Evolutionary conservation across 2,797 vertebrate genomes (phyloP), one percentile per base, ranked within the genome.

Genomic region (Trachops cirrhosus): DNA sequence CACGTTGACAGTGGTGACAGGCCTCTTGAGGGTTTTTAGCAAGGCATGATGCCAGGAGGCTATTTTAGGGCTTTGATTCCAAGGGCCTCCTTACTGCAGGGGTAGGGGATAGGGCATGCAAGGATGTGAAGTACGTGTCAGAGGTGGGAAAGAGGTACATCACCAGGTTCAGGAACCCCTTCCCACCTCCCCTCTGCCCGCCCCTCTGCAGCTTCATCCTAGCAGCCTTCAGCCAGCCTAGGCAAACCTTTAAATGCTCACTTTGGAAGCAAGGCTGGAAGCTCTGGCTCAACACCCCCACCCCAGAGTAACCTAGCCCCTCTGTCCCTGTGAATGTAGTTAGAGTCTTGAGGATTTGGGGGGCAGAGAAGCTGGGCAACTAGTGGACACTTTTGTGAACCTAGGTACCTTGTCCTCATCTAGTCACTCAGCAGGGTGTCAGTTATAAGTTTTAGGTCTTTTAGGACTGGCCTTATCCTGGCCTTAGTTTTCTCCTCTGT

Each of bases 211-310:
- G 29, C 73, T 57, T 71, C 9, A 39, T 26, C 50, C 34, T 2
- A 19, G 6, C 29, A 94, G 67, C 52, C 67, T 91, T 71, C n/a
- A 24, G 16, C 57, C 57, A 89, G 46, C 52, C 75, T 39, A 9
- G 73, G 39, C 5, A 39, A 26, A 32, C 34, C 67, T 93, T 84
- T 57, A 77, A 93, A 73, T 78, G 34, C 41, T 26, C 3, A 11
- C 48, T 91, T 70, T 91, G 70, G 79, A 91, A 93, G 29, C 70
- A 86, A 78, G 74, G 34, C 87, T 86, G 67, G 80, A 83, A 86
- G 70, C 39, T 34, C 9, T 78, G 80, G 21, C 22, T 95, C 62
- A 92, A 16, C 57, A 21, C 67, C 44, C 44, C 44, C 8, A 44
- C 26, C 59, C 12, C 59, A 22, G 41, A 75, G 19, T 87, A 32